Percentiles rank a stretch among this genome's conserved stretches.
These are phyloP conservation scores for Zoanthus solanderi DNA, from an alignment of 92 coral and sea anemone species.

Conservation along the genomic window DNA sequence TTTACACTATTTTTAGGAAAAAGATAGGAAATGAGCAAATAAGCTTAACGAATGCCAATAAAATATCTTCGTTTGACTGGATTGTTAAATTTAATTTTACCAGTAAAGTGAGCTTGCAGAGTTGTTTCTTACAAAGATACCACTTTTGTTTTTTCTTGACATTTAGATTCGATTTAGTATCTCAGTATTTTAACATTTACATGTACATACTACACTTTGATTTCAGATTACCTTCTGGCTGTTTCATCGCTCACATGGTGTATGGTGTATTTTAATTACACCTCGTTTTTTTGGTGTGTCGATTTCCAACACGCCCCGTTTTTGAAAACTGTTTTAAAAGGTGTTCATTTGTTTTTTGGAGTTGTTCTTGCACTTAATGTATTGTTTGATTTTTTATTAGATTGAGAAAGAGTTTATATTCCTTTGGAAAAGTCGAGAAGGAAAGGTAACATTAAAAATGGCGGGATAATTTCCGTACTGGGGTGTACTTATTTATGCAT, in stretches of 20 bases:
- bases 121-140: background rate
- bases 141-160: background rate
- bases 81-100: background rate
- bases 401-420: background rate
- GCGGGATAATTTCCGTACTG: background rate
- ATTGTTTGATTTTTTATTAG: background rate
- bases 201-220: background rate
- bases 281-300: background rate
- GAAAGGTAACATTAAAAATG: conserved; percentile 1
- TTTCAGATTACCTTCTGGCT: background rate
- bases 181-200: background rate
- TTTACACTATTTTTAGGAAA: conserved; percentile 12
- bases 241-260: background rate
- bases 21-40: conserved; percentile 16
- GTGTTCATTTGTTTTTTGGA: background rate
- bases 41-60: background rate
- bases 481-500: too few species aligned
- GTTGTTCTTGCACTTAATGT: background rate
- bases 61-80: background rate
- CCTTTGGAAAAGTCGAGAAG: background rate
- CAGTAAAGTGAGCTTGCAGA: background rate
- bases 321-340: too few species aligned
- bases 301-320: too few species aligned
- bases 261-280: background rate
- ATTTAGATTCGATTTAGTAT: background rate